Evolutionary conservation across 2,888 invertebrate species (phyloP), one percentile per base, ranked within the genome.

Genomic region (Metacarcinus magister): DNA sequence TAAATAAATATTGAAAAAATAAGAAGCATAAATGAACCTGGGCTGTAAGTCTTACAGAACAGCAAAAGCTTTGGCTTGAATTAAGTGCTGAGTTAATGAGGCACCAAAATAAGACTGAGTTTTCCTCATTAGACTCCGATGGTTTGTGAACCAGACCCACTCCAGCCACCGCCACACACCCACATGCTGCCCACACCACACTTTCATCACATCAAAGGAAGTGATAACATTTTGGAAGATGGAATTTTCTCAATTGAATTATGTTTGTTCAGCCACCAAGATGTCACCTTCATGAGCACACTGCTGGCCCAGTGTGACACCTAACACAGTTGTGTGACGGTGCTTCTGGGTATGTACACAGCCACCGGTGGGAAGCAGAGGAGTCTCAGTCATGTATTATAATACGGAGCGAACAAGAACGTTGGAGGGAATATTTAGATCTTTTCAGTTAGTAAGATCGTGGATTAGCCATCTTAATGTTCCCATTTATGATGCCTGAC

Each of bases 401-500:
- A 82, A 28, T 82, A 82, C 32, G 23, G 92, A 93, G 32, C 43
- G 67, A 93, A n/a, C 19, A 93, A 43, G 19, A 93, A 43, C 43
- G n/a, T 44, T 7, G 39, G 39, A n/a, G 75, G 43, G 23, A 39
- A 13, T 93, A 8, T 93, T 32, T 13, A 93, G 93, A 75, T 39
- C 75, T 75, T 67, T 19, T 39, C 93, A 93, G 46, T 93, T 75
- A 93, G 93, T 46, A 39, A 28, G 8, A 67, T 60, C 67, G 32
- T 93, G 67, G 39, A 93, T 60, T 44, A 67, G 60, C 67, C 67
- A 93, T 93, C 67, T 93, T 67, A 93, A 46, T 67, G 93, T 60
- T 93, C 93, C 93, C 93, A 67, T 93, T 67, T 93, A 75, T 93
- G 93, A 93, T 93, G 93, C 67, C 67, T 93, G 67, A 32, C 43